These are phyloP conservation scores for Papilio glaucus DNA, from an alignment of 1,140 invertebrate genomes.

Conservation along the genomic window DNA sequence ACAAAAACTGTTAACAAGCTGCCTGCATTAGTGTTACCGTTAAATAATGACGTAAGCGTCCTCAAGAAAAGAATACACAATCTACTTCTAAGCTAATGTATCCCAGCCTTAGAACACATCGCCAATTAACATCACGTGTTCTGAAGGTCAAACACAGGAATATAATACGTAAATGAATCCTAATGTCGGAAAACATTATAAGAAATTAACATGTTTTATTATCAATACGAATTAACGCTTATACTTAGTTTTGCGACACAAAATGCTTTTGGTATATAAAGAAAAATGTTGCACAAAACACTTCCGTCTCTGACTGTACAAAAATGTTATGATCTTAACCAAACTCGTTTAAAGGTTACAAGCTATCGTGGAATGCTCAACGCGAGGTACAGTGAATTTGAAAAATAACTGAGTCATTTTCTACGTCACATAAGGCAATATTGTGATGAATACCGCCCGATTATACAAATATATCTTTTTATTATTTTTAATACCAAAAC, in stretches of 20 bases:
- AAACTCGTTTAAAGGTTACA: conserved; percentile 30
- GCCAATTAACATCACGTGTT: neutral
- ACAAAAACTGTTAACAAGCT: too few relatives aligned
- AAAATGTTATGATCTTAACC: conserved; percentile 30
- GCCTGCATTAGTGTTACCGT: too few relatives aligned
- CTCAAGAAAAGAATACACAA: too few relatives aligned
- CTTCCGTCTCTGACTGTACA: conserved; percentile 9
- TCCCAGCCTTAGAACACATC: neutral
- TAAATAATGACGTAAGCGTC: too few relatives aligned
- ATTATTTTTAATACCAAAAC: too few relatives aligned
- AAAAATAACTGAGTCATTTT: neutral
- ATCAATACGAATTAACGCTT: neutral
- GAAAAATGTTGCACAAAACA: neutral
- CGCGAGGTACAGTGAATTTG: neutral
- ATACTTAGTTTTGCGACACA: neutral
- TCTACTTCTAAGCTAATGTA: too few relatives aligned
- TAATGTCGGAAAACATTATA: neutral
- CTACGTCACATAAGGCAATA: neutral
- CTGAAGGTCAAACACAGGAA: neutral
- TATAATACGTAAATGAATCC: neutral
- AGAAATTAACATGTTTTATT: neutral
- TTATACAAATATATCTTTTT: too few relatives aligned
- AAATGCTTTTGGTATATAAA: neutral
- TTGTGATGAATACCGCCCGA: too few relatives aligned
- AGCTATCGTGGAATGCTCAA: neutral